Evolutionary conservation across 2,888 invertebrate genomes (phyloP).

Genomic region (Callyntrura guangdongensis): DNA sequence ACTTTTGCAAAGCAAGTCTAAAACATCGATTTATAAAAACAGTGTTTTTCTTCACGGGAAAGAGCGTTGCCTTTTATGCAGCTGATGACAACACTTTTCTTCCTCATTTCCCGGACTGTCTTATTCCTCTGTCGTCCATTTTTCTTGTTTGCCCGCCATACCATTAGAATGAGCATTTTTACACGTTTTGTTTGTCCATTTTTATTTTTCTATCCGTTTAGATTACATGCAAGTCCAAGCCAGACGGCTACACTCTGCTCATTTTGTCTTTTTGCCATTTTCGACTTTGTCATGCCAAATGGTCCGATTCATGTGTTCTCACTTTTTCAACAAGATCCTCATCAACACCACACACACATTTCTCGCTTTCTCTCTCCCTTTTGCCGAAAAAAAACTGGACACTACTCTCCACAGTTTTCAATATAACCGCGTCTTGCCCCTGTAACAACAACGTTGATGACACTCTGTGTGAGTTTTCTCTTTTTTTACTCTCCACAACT

Average conservation of each 20-base stretch:
- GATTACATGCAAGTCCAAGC: neutral
- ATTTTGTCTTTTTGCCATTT: constrained; percentile 66
- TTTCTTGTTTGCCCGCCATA: neutral
- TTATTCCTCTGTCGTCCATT: constrained; percentile 9
- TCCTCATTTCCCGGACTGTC: constrained; percentile 52
- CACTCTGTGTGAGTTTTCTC: constrained; percentile 44
- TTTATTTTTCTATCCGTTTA: constrained; percentile 27
- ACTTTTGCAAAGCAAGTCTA: too few species aligned
- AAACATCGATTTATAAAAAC: neutral
- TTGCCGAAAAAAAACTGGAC: too few species aligned
- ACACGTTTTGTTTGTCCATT: constrained; percentile 31
- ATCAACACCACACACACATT: constrained; percentile 1
- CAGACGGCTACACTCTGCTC: too few species aligned
- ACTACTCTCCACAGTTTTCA: neutral
- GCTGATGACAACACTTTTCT: constrained; percentile 46
- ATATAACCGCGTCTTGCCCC: constrained; percentile 1
- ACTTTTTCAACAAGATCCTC: constrained; percentile 60
- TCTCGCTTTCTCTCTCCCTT: too few species aligned
- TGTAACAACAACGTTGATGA: constrained; percentile 26
- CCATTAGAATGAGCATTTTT: too few species aligned
- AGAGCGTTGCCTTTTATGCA: constrained; percentile 54
- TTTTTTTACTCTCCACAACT: too few species aligned
- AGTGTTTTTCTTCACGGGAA: constrained; percentile 6
- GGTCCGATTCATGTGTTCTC: constrained; percentile 76
- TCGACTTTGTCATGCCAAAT: constrained; percentile 72